phyloP scores from a whole-genome alignment of 2,113 vertebrate species.

The Callithrix jacchus region DNA sequence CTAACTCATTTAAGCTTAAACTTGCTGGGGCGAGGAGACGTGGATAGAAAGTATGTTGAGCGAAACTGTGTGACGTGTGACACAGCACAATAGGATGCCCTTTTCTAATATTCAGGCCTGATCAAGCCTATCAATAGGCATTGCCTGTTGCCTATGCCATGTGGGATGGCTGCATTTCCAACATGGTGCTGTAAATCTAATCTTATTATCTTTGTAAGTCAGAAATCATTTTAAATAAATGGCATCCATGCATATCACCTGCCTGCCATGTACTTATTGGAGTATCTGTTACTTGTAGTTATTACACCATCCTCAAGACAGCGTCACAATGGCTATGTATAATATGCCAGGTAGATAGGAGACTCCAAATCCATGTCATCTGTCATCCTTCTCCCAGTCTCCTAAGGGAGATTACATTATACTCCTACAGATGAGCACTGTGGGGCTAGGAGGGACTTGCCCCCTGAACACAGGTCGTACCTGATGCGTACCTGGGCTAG shows the following conservation, averaged over 20 bases:
- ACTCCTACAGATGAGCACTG: background rate
- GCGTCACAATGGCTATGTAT: background rate
- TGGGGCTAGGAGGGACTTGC: background rate
- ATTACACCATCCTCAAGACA: too few relatives aligned
- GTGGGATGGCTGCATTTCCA: background rate
- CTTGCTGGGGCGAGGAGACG: rapidly evolving
- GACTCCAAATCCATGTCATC: rapidly evolving
- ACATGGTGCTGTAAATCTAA: background rate
- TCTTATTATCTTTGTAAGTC: background rate
- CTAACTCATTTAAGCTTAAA: background rate
- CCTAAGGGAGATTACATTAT: background rate
- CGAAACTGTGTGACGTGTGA: rapidly evolving
- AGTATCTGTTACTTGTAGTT: background rate
- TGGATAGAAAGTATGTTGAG: background rate
- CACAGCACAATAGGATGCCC: background rate
- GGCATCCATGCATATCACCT: rapidly evolving
- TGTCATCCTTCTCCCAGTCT: background rate
- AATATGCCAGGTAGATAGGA: background rate
- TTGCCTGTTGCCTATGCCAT: background rate
- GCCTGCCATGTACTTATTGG: rapidly evolving
- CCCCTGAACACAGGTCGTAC: too few relatives aligned
- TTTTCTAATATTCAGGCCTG: background rate
- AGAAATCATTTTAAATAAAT: background rate
- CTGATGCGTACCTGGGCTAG: background rate
- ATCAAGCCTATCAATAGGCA: background rate